These are phyloP conservation scores for Tretioscincus oriximinensis DNA, from an alignment of 2,113 vertebrate species.

Conservation along the genomic window DNA sequence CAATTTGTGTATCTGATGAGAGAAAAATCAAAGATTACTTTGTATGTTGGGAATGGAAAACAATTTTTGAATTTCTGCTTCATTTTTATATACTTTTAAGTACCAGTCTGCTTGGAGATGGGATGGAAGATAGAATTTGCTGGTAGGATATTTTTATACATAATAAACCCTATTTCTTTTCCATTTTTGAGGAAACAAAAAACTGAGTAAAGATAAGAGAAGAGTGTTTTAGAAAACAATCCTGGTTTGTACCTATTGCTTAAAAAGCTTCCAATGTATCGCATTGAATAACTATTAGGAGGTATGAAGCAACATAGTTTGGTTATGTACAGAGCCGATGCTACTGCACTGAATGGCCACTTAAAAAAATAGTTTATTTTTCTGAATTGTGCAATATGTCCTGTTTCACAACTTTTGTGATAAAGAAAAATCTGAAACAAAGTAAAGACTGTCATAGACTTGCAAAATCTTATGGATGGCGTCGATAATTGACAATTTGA, in stretches of 20 bases:
- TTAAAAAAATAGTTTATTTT: too few relatives aligned
- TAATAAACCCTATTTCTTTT: background rate
- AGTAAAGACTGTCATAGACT: too few relatives aligned
- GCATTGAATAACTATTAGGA: background rate
- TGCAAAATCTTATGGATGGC: too few relatives aligned
- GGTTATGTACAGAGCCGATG: too few relatives aligned
- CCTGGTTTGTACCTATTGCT: background rate
- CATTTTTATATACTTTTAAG: too few relatives aligned
- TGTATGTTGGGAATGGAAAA: background rate
- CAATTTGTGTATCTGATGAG: background rate
- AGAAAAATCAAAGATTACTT: background rate
- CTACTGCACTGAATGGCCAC: too few relatives aligned
- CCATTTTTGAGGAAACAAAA: background rate
- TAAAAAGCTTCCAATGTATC: background rate
- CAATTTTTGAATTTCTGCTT: too few relatives aligned
- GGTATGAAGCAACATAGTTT: background rate
- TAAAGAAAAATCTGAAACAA: too few relatives aligned
- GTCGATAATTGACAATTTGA: too few relatives aligned
- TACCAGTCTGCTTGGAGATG: too few relatives aligned
- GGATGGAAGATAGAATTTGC: background rate
- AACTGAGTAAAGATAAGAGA: background rate
- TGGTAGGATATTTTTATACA: background rate
- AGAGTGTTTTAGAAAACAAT: background rate
- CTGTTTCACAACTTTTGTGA: too few relatives aligned
- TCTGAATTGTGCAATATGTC: too few relatives aligned